Evolutionary conservation across 2,113 vertebrate genomes (phyloP).

Genomic region (Apodemus sylvaticus): DNA sequence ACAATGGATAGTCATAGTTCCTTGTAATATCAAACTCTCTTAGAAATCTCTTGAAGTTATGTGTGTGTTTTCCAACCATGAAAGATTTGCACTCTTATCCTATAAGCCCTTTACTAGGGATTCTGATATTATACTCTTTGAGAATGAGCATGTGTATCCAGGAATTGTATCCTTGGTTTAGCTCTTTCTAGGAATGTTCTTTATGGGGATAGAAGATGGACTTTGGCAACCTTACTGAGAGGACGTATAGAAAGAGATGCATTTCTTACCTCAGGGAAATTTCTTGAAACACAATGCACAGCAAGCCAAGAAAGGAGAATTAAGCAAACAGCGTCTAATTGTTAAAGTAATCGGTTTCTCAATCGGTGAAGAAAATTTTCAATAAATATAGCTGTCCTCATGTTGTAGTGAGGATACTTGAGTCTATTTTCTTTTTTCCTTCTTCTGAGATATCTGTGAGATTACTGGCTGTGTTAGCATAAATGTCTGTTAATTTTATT

Average conservation of each 20-base stretch:
- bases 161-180: background rate
- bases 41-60: background rate
- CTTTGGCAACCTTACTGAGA: background rate
- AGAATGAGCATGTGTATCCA: background rate
- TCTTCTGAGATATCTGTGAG: background rate
- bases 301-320: background rate
- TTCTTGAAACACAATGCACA: background rate
- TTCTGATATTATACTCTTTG: background rate
- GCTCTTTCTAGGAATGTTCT: background rate
- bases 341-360: slow-evolving; percentile 17
- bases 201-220: background rate
- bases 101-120: background rate
- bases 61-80: background rate
- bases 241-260: background rate
- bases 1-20: background rate
- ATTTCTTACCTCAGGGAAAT: background rate
- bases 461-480: background rate
- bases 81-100: background rate
- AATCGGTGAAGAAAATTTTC: background rate
- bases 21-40: background rate
- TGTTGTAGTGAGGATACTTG: background rate
- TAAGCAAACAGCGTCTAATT: background rate
- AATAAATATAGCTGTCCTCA: background rate
- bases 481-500: slow-evolving; percentile 2
- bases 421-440: background rate